Base-by-base conservation (phyloP, 1,140 invertebrate genomes). In the Brachionus manjavacas region DNA sequence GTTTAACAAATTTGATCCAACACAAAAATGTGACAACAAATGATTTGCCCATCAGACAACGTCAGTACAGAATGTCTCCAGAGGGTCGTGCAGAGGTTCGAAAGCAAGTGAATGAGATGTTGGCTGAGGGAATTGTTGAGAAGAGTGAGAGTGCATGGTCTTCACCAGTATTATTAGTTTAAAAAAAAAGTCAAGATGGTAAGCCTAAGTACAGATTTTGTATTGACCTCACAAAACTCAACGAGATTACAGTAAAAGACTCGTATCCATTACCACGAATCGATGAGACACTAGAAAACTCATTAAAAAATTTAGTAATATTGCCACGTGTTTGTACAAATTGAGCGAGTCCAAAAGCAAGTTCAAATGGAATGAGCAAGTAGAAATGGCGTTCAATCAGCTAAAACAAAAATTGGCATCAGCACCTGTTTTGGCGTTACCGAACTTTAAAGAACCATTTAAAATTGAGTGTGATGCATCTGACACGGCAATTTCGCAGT, bases 251-350 rank as follows among this genome's bases (percentile, higher is more conserved):
- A 8, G 35, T 28, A 2, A 79, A 81, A 46, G 78, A 81, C n/a
- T 35, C 49, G 28, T 81, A 41, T 52, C 49, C 55, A 25, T 41
- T 81, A 31, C 46, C 78, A 31, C 78, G 78, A 52, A 81, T 68
- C 20, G 84, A 85, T 66, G 84, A 76, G 20, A 49, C 43, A 31
- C 14, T 83, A 9, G 84, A 25, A 80, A 88, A n/a, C 91, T 91
- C 85, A 84, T 86, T 46, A 16, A 35, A 35, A 74, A 84, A 11
- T 85, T 79, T 83, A 81, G 81, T 16, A 41, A 84, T 28, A 84
- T 85, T 11, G 74, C 31, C 25, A n/a, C 90, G 89, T 28, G 16
- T 25, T 60, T 80, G 23, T 55, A 43, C 41, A 25, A 14, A 80
- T 23, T 80, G 4, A 64, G 35, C 28, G 20, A 43, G 20, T 23